Base-by-base conservation (phyloP, 2,888 invertebrate species). In the Byasa hedistus region DNA sequence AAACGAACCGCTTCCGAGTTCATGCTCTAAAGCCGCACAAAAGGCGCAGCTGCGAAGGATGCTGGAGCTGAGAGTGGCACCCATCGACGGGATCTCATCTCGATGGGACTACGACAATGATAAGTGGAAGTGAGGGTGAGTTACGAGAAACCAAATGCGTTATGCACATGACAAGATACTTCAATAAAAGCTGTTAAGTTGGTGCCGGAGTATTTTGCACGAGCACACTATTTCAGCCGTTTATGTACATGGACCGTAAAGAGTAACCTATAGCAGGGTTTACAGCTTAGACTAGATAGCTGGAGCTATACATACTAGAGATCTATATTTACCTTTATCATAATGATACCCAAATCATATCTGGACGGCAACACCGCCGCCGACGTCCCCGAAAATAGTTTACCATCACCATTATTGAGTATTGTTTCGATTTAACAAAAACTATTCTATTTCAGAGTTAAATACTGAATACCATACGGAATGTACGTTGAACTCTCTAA, bases 61-160 rank as follows among this genome's bases (percentile, higher is more conserved):
- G 93, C 89, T 97, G 68, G 94, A 94, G 72, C 81, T 96, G 24
- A 93, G 95, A 70, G 90, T 94, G 15, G 95, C 97, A 78, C 96
- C 96, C 0, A 92, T 98, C 57, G 93, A 93, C 44, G 98, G 98
- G n/a, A 76, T 97, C 17, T 86, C 95, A 0, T 96, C 96, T 12
- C 91, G 94, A 68, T 98, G 96, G 95, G 97, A 97, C 84, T 98
- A 97, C 79, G 96, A 96, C 73, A 95, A 95, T 76, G 95, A 95
- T 72, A 89, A 93, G 71, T 98, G 98, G 98, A 98, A 97, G n/a
- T n/a, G n/a, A n/a, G n/a, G 85, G 87, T 86, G 63, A 48, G 60
- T 23, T 55, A n/a, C 17, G 22, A 15, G 8, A 44, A 58, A 54
- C 12, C 22, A n/a, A 48, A 48, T 48, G 19, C n/a, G 4, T 48